Base-by-base conservation (phyloP, 2,888 invertebrate genomes). In the Protodeltote pygarga region DNA sequence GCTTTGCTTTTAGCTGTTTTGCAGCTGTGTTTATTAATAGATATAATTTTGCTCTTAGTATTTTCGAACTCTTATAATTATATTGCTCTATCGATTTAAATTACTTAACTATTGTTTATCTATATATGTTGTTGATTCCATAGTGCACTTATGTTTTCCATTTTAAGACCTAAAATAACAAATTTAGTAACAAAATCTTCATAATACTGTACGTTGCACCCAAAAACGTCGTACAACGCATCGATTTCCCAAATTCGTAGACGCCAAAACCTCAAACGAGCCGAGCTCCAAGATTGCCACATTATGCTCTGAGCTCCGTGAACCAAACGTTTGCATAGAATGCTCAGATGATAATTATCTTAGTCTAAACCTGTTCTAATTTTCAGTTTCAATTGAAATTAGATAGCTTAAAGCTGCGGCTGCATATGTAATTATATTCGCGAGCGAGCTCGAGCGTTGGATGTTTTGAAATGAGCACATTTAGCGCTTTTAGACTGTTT, bases 271-370 rank as follows among this genome's bases (percentile, higher is more conserved):
- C 32, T 48, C 35, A 39, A 29, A 38, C 45, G 41, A 32, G 51
- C 50, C 37, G 47, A 53, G 28, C 46, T 48, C 50, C 52, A 57
- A 71, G 71, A 71, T 66, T 62, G 64, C 44, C 51, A 66, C 66
- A 58, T 68, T 64, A 71, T 52, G 24, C 37, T 31, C 55, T 48
- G 20, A 62, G 50, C 40, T 39, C 33, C 37, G 11, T 23, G 16
- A 29, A 8, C 16, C 25, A 28, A 28, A 24, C 32, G 31, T 46
- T 46, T 47, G 48, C 54, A 11, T 31, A 28, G 38, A 10, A 24
- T 27, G 42, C 27, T 25, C 55, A 61, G 21, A 40, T 37, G 27
- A 34, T 34, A 62, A 62, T 62, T 54, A 61, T 54, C 62, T 41
- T 21, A 41, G 27, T 25, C 10, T 45, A 23, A 33, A 60, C 31